Evolutionary conservation across 2,888 invertebrate genomes (phyloP), one percentile per base, ranked within the genome.

Genomic region (Oscheius sp.): DNA sequence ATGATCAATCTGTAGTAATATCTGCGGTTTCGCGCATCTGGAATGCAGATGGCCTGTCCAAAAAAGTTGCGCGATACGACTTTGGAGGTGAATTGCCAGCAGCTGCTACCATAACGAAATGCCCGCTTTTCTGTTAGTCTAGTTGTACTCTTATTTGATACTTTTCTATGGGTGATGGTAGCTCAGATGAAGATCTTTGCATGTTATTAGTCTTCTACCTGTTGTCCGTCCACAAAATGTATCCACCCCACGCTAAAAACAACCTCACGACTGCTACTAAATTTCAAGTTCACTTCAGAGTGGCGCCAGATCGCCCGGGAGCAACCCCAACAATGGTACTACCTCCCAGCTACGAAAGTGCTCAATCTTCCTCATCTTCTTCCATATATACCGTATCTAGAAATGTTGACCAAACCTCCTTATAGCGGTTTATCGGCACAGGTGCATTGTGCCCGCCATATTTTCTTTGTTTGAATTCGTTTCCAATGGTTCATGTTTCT

Each of bases 291-390:
- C 12, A 23, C 73, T 80, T 45, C 74, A 80, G 80, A 74, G 78
- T 78, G 41, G 80, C 80, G 16, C 78, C 80, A 0, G 80, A 78
- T 64, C 75, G 78, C 16, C 78, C 80, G 21, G 80, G 80, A 29
- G 72, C 75, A n/a, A 41, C 74, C 9, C 75, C 76, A 46, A 74
- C 78, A 23, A 74, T 78, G 53, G 76, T 78, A 1, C 59, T 80
- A 12, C 80, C 80, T n/a, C 80, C 80, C 43, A 80, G 78, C 63
- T 80, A 80, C 70, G 80, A 80, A 45, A 80, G 80, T 52, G 49
- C 63, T 23, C 52, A 45, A 21, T 13, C 63, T 23, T 45, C 53
- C n/a, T 68, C 68, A 29, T n/a, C 35, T 35, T 6, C 35, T 35
- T 29, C 66, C 12, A 25, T 69, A 35, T 69, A 43, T 55, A 69